phyloP scores from a whole-genome alignment of 2,797 vertebrate genomes.

The Bucorvus abyssinicus region DNA sequence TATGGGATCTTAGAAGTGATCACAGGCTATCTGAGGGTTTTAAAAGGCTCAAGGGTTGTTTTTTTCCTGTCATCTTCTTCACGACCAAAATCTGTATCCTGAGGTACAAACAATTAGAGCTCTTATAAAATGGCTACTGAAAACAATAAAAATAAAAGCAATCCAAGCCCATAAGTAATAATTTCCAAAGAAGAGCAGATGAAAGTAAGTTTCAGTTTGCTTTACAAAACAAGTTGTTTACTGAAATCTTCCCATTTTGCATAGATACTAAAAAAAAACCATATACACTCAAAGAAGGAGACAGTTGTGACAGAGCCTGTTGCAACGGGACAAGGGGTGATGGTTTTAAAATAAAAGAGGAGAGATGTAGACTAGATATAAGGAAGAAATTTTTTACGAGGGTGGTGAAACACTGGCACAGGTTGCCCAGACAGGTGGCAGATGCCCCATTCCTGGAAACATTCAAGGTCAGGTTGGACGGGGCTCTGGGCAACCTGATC shows the following conservation, averaged over 20 bases:
- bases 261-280: background rate
- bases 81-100: background rate
- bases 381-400: too few relatives aligned
- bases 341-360: too few relatives aligned
- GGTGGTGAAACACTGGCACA: too few relatives aligned
- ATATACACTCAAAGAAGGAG: background rate
- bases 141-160: constrained; percentile 20
- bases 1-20: constrained; percentile 21
- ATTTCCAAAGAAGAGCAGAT: background rate
- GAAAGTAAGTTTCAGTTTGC: background rate
- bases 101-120: background rate
- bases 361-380: too few relatives aligned
- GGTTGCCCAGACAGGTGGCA: too few relatives aligned
- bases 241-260: background rate
- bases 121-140: constrained; percentile 9
- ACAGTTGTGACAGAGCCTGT: too few relatives aligned
- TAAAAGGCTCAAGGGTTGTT: background rate
- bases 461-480: too few relatives aligned
- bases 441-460: too few relatives aligned
- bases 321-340: too few relatives aligned
- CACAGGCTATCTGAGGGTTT: constrained; percentile 15
- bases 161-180: background rate
- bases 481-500: too few relatives aligned
- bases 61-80: constrained; percentile 13
- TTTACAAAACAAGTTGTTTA: background rate